Evolutionary conservation across 2,113 vertebrate genomes (phyloP).

Genomic region (Numenius arquata): DNA sequence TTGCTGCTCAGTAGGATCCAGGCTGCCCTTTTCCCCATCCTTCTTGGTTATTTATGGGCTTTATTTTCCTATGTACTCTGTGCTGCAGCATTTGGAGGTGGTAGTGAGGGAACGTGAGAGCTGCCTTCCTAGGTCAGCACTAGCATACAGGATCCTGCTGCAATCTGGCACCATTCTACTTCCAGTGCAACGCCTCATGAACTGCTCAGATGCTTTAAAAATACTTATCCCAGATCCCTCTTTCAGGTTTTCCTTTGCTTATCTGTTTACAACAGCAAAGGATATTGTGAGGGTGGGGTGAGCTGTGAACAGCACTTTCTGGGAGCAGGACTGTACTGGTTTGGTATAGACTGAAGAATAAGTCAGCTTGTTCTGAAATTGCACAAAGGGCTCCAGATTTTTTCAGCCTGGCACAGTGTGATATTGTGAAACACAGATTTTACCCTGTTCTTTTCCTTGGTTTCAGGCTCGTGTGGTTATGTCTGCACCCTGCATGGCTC

Average conservation of each 20-base stretch:
- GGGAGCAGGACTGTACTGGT: rapidly evolving
- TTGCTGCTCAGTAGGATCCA: not conserved
- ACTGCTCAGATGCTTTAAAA: not conserved
- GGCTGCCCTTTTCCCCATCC: not conserved
- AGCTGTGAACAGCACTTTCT: not conserved
- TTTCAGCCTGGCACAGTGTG: not conserved
- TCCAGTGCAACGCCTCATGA: not conserved
- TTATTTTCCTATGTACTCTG: not conserved
- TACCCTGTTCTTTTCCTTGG: not conserved
- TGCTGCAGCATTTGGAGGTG: not conserved
- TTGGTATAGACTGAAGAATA: not conserved
- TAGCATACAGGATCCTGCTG: not conserved
- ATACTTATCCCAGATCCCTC: not conserved
- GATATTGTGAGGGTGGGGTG: not conserved
- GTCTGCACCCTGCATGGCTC: not conserved
- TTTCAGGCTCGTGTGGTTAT: not conserved
- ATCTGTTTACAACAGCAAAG: not conserved
- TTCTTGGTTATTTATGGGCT: not conserved
- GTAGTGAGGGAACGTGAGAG: not conserved
- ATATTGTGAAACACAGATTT: not conserved
- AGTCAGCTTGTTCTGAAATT: not conserved
- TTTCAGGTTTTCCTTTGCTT: not conserved
- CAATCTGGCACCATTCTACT: rapidly evolving
- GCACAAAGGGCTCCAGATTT: not conserved
- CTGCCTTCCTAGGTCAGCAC: not conserved